Percentiles rank a stretch among this genome's conserved stretches.
phyloP scores from a whole-genome alignment of 2,113 vertebrate genomes.

The Anarrhichthys ocellatus region DNA sequence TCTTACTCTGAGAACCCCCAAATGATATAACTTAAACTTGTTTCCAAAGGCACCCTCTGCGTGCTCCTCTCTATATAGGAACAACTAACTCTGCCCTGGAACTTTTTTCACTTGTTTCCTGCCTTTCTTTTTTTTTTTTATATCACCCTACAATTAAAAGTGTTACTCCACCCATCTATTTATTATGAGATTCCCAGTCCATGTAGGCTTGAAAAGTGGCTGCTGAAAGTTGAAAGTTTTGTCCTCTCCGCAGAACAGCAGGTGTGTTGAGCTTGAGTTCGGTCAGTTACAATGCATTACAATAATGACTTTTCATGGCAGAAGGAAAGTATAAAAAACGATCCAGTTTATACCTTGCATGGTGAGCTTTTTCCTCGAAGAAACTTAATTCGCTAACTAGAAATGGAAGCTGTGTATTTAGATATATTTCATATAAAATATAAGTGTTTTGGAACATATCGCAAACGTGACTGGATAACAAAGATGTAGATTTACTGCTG shows the following conservation, averaged over 20 bases:
- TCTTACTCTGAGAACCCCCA: constrained; percentile 13
- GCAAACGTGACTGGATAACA: background rate
- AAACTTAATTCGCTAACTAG: background rate
- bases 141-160: constrained; percentile 11
- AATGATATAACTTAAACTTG: constrained; percentile 30
- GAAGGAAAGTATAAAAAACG: constrained; percentile 13
- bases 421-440: background rate
- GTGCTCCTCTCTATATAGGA: background rate
- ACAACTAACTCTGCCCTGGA: background rate
- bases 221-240: background rate
- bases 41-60: background rate
- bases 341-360: constrained; percentile 11
- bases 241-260: background rate
- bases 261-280: constrained; percentile 13
- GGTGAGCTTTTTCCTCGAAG: background rate
- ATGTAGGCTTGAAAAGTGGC: background rate
- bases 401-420: constrained; percentile 10
- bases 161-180: background rate
- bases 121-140: background rate
- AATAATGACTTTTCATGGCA: constrained; percentile 8
- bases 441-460: constrained; percentile 13
- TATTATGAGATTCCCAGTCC: constrained; percentile 20
- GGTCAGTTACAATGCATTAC: background rate
- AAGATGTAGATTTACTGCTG: background rate
- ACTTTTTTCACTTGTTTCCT: constrained; percentile 15